These are phyloP conservation scores for Apamea monoglypha DNA, from an alignment of 2,888 invertebrate species.

Conservation along the genomic window DNA sequence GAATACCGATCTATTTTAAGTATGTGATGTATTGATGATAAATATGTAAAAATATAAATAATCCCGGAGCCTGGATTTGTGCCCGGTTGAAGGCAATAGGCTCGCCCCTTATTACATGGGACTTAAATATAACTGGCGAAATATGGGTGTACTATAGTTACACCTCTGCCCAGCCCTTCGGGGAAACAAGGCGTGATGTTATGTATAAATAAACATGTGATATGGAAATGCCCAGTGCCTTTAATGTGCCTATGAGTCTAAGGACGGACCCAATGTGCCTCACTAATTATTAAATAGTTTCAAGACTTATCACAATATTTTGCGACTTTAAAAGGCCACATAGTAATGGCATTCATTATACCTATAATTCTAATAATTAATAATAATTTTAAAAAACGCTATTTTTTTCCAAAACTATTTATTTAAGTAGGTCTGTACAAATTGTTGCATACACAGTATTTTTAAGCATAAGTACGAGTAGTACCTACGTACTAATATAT, in stretches of 20 bases:
- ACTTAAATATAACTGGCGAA: not conserved
- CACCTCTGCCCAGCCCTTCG: too few species aligned
- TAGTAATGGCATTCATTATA: not conserved
- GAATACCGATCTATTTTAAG: not conserved
- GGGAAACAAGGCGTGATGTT: not conserved
- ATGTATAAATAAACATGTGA: not conserved
- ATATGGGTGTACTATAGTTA: too few species aligned
- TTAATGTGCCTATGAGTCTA: not conserved
- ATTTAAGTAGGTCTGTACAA: not conserved
- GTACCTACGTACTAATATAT: not conserved
- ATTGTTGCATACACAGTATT: too few species aligned
- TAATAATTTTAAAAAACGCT: not conserved
- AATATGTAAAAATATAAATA: not conserved
- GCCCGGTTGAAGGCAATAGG: not conserved
- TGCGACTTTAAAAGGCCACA: not conserved
- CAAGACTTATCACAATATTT: not conserved
- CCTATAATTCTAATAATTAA: not conserved
- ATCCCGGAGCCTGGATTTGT: not conserved
- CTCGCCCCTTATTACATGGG: not conserved
- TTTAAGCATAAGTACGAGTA: too few species aligned
- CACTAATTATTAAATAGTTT: constrained; percentile 15
- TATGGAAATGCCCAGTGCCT: not conserved
- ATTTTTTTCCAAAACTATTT: not conserved
- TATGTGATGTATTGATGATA: constrained; percentile 1
- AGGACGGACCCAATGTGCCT: constrained; percentile 2